Percentiles rank a stretch among this genome's conserved stretches.
phyloP scores from a whole-genome alignment of 2,797 vertebrate genomes.

The Artibeus lituratus region DNA sequence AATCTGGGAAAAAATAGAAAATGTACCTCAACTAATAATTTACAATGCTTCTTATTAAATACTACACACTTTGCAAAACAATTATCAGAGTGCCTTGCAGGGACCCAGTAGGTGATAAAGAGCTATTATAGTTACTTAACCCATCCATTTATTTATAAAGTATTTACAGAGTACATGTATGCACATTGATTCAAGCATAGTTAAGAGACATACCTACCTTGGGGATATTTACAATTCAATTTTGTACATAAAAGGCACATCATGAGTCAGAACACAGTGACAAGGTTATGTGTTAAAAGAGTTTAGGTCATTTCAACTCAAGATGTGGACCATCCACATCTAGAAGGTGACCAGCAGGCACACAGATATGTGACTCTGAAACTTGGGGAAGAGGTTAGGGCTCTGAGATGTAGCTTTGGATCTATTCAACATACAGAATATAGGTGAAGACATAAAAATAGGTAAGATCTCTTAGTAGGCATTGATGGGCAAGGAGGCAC shows the following conservation, averaged over 20 bases:
- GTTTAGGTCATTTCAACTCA: not conserved
- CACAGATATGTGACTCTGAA: not conserved
- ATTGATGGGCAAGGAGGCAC: rapidly evolving
- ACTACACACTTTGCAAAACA: not conserved
- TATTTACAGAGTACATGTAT: not conserved
- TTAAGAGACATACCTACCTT: not conserved
- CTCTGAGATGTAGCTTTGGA: not conserved
- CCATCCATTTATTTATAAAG: not conserved
- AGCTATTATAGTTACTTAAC: not conserved
- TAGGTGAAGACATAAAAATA: not conserved
- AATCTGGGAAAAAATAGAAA: not conserved
- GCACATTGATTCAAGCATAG: not conserved
- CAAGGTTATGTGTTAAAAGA: not conserved
- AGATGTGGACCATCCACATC: too few relatives aligned
- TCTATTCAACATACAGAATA: not conserved
- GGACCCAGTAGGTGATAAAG: not conserved
- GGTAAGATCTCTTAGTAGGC: not conserved
- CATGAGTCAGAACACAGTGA: not conserved
- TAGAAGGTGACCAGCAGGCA: not conserved
- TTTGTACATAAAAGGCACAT: not conserved
- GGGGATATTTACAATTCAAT: not conserved
- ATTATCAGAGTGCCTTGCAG: not conserved
- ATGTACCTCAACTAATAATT: not conserved
- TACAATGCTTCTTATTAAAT: not conserved
- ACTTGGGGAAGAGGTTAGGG: not conserved